Percentiles rank a stretch among this genome's conserved stretches.
These are phyloP conservation scores for Drosophila lacertosa DNA, from an alignment of 1,140 invertebrate genomes.

Conservation along the genomic window DNA sequence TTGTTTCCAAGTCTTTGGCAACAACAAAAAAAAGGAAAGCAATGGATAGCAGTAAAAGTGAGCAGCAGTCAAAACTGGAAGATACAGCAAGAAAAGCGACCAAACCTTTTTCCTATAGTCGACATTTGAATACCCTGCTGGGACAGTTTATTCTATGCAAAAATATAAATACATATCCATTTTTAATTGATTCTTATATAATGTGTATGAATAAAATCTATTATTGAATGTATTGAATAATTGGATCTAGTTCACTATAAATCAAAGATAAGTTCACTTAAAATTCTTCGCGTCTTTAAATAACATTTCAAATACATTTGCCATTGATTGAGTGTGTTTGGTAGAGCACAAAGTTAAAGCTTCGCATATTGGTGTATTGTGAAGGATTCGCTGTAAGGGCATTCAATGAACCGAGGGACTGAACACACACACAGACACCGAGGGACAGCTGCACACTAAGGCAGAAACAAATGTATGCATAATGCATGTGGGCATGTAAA, in stretches of 20 bases:
- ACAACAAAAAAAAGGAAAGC: conserved; percentile 25
- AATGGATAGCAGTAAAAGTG: background rate
- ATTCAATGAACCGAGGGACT: conserved; percentile 9
- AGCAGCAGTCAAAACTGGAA: conserved; percentile 40
- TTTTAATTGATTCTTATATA: too few species aligned
- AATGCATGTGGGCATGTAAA: conserved; percentile 79
- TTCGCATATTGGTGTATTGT: background rate
- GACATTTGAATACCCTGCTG: conserved; percentile 6
- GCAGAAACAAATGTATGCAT: conserved; percentile 61
- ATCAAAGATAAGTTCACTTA: too few species aligned
- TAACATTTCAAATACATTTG: too few species aligned
- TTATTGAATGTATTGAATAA: too few species aligned
- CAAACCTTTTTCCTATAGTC: background rate
- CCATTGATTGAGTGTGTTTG: too few species aligned
- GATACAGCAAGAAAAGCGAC: conserved; percentile 48
- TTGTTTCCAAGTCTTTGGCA: conserved; percentile 65
- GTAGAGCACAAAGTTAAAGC: too few species aligned
- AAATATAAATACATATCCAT: background rate
- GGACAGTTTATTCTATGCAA: background rate
- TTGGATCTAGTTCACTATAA: too few species aligned
- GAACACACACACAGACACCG: conserved; percentile 6
- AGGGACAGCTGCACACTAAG: too few species aligned
- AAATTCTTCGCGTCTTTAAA: too few species aligned
- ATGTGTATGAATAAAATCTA: too few species aligned
- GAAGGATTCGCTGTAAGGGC: conserved; percentile 12